Evolutionary conservation across 2,113 vertebrate species (phyloP), one percentile per base, ranked within the genome.

Genomic region (Elephas maximus): DNA sequence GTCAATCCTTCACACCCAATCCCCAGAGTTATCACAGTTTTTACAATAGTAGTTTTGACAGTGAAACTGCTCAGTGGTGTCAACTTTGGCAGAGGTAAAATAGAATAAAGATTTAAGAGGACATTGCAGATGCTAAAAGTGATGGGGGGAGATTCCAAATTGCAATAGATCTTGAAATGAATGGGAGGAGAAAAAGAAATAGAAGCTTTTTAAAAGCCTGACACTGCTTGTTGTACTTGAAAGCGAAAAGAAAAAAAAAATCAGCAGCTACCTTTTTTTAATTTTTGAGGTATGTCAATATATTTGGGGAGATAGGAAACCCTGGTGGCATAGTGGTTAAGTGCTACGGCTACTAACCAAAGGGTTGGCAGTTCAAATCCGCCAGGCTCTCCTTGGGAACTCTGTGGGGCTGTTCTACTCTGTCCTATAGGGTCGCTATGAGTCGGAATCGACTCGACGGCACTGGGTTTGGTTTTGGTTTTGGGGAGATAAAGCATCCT

Each of bases 81-180:
- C 30, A 62, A 65, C 41, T 93, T 76, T 90, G 57, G 23, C 51
- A 92, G 17, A 86, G 41, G 24, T 71, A 60, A 94, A n/a, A 88
- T 73, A 95, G 44, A 97, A 76, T 77, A 91, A 95, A 90, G 41
- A 78, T 81, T 90, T 92, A 92, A 73, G 57, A 81, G 48, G 17
- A 67, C 71, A 67, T 41, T 88, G 8, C 26, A 80, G 57, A 83
- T 93, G 63, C 88, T 44, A 57, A 93, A 91, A 88, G 30, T 51
- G 65, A 60, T 73, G 21, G 10, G 21, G 26, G 23, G 6, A 79
- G 69, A 93, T 91, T 93, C 12, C 51, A 79, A 91, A 93, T 84
- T 65, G 30, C 9, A 73, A 21, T 44, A 77, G 53, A 71, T 86
- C 86, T 87, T 77, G 48, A 86, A 93, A 86, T 80, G 74, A 82